Percentiles rank a stretch among this genome's conserved stretches.
Conservation (phyloP, 92 coral and sea anemone genomes). For the Epizoanthus ramosus region DNA sequence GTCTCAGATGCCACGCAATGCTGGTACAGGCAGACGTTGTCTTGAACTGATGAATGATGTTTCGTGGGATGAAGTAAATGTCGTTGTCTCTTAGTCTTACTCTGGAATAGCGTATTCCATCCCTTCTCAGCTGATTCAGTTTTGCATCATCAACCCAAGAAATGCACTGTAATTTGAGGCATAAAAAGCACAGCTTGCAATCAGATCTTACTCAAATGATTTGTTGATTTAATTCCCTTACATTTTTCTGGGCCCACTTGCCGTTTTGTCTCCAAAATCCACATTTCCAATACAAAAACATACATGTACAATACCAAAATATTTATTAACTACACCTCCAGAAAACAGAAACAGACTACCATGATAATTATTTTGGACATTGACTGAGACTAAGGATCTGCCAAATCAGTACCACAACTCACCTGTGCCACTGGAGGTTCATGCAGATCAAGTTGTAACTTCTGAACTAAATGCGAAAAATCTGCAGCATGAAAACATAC, state of each 20-base stretch:
- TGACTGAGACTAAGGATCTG: neutral
- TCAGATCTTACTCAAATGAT: neutral
- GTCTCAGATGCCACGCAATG: conserved; percentile 98
- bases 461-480: conserved; percentile 80
- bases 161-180: conserved; percentile 69
- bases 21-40: conserved; percentile 94
- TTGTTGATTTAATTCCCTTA: neutral
- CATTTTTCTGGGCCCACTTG: neutral
- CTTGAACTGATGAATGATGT: conserved; percentile 94
- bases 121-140: conserved; percentile 91
- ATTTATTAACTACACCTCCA: no score
- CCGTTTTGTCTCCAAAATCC: no score
- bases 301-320: no score
- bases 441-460: conserved; percentile 91
- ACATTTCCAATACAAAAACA: no score
- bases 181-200: neutral
- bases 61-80: conserved; percentile 97
- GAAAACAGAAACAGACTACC: no score
- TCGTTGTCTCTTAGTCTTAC: conserved; percentile 89
- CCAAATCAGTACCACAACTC: neutral
- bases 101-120: conserved; percentile 84
- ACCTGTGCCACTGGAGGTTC: conserved; percentile 98
- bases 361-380: no score
- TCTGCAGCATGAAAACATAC: conserved; percentile 93
- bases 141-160: conserved; percentile 99